Evolutionary conservation across 2,797 vertebrate species (phyloP).

Genomic region (Rhinatrema bivittatum): DNA sequence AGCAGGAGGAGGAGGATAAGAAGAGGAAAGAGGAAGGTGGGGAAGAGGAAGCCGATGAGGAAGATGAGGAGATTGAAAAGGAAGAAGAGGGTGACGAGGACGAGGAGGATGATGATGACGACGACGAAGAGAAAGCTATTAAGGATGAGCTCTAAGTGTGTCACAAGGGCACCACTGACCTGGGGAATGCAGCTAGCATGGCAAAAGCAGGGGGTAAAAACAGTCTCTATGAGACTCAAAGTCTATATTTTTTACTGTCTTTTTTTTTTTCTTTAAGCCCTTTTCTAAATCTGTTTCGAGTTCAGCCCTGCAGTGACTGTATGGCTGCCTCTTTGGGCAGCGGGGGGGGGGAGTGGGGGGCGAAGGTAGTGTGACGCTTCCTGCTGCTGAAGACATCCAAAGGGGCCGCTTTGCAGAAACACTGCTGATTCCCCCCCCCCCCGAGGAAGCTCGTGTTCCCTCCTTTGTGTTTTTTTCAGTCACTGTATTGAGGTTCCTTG

Average conservation of each 20-base stretch:
- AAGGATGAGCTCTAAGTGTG: slow-evolving; percentile 62
- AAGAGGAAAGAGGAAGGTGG: slow-evolving; percentile 57
- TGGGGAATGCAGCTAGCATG: background rate
- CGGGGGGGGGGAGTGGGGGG: no score
- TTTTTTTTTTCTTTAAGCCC: slow-evolving; percentile 21
- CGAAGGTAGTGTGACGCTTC: no score
- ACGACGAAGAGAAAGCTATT: slow-evolving; percentile 28
- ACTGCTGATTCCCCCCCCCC: no score
- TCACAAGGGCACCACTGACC: no score
- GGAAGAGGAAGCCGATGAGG: slow-evolving; percentile 37
- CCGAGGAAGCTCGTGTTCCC: no score
- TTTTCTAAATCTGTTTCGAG: slow-evolving; percentile 2
- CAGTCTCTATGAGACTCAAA: slow-evolving; percentile 62
- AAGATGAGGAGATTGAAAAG: slow-evolving; percentile 45
- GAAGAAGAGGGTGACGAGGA: slow-evolving; percentile 38
- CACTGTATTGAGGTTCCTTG: no score
- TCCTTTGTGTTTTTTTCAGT: no score
- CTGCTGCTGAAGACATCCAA: no score
- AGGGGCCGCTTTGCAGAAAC: no score
- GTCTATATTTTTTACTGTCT: slow-evolving; percentile 28
- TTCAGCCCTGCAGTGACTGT: no score
- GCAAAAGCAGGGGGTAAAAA: background rate
- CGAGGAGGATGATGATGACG: slow-evolving; percentile 45
- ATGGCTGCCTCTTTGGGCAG: no score
- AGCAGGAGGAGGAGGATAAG: slow-evolving; percentile 59